Percentiles rank a stretch among this genome's conserved stretches.
Evolutionary conservation across 1,140 invertebrate genomes (phyloP).

Genomic region (Drosophila elegans): DNA sequence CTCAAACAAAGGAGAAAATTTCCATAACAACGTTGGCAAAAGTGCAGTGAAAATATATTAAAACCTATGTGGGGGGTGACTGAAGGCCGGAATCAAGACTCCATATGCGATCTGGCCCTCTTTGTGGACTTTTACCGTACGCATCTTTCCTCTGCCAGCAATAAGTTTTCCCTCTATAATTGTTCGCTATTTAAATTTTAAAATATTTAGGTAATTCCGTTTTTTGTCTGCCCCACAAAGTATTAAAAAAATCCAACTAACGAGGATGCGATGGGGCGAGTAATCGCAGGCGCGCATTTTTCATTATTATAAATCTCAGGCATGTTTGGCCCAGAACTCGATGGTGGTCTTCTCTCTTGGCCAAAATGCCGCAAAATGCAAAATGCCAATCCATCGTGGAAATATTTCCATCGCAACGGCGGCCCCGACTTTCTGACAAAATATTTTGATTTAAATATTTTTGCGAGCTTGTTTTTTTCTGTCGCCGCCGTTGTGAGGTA

Average conservation of each 20-base stretch:
- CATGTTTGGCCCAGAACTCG: slow-evolving; percentile 7
- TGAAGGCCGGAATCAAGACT: not conserved
- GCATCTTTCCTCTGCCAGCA: not conserved
- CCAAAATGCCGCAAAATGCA: slow-evolving; percentile 22
- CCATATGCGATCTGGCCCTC: not conserved
- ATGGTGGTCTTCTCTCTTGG: not conserved
- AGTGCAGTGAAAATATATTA: not conserved
- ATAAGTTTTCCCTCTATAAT: not conserved
- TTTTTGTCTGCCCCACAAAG: no score
- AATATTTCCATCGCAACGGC: slow-evolving; percentile 35
- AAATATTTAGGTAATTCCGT: not conserved
- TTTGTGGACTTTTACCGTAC: not conserved
- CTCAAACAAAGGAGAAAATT: no score
- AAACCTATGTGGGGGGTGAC: not conserved
- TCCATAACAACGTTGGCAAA: no score
- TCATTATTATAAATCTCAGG: slow-evolving; percentile 16
- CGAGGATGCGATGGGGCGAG: not conserved
- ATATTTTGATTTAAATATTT: slow-evolving; percentile 55
- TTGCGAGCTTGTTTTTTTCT: slow-evolving; percentile 15
- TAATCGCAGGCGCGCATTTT: slow-evolving; percentile 19
- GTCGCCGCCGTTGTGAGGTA: not conserved
- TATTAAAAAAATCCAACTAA: slow-evolving; percentile 12
- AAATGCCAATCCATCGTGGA: slow-evolving; percentile 47
- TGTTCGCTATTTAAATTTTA: not conserved
- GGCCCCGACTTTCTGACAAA: slow-evolving; percentile 34